These are phyloP conservation scores for Halcyon badia DNA, from an alignment of 2,797 vertebrate species.

Conservation along the genomic window DNA sequence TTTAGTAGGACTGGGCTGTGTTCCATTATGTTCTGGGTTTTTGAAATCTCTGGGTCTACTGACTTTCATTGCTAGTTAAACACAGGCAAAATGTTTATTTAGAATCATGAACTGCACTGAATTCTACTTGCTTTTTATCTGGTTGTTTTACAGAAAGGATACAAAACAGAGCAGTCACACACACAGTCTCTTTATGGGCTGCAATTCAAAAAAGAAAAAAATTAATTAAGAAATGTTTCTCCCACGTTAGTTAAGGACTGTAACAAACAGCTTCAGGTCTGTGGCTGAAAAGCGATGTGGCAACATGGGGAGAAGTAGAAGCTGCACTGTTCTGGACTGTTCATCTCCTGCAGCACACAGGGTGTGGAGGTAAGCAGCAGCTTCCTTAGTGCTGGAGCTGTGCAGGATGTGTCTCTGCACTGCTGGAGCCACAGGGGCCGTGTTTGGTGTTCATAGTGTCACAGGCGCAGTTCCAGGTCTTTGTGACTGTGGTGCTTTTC, in stretches of 20 bases:
- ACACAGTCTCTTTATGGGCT: background rate
- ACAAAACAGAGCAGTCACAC: background rate
- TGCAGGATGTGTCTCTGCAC: background rate
- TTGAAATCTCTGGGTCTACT: background rate
- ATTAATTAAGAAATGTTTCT: background rate
- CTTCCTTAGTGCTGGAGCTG: background rate
- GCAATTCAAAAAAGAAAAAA: background rate
- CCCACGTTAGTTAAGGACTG: background rate
- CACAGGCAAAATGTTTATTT: background rate
- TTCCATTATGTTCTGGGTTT: background rate
- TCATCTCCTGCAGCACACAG: background rate
- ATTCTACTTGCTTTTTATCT: background rate
- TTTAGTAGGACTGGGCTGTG: background rate
- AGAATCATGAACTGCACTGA: background rate
- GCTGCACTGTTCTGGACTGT: background rate
- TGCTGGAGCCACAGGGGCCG: rapidly evolving
- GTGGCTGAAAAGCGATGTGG: background rate
- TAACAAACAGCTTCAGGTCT: background rate
- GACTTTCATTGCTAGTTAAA: background rate
- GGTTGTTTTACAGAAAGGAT: background rate
- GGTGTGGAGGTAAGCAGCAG: background rate
- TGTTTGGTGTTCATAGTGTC: rapidly evolving
- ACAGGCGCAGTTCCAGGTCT: background rate
- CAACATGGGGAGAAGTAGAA: background rate
- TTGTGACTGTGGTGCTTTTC: background rate